Percentiles rank a stretch among this genome's conserved stretches.
Conservation (phyloP, 2,113 vertebrate species). For the mouse (Mus musculus) region DNA sequence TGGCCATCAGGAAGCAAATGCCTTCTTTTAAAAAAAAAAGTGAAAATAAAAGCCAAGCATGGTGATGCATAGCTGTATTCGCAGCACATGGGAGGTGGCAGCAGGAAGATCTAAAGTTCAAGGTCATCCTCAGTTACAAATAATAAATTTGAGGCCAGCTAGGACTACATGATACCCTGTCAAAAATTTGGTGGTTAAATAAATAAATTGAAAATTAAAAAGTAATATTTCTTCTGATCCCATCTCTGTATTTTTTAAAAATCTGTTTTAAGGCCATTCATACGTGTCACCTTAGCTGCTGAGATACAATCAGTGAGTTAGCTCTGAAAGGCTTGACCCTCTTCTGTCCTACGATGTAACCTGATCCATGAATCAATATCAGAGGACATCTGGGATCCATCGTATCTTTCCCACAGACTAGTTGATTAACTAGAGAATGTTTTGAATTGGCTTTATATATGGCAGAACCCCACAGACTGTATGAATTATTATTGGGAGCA, state of each 20-base stretch:
- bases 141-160: not conserved
- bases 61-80: not conserved
- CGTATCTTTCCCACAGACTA: constrained; percentile 83
- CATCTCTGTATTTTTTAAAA: constrained; percentile 77
- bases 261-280: constrained; percentile 74
- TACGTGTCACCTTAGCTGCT: constrained; percentile 71
- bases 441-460: constrained; percentile 83
- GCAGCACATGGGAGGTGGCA: not conserved
- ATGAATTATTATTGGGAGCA: constrained; percentile 81
- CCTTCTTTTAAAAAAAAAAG: constrained; percentile 34
- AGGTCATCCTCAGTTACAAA: not conserved
- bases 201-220: not conserved
- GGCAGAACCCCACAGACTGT: constrained; percentile 77
- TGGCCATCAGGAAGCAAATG: not conserved
- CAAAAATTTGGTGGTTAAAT: not conserved
- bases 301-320: constrained; percentile 79
- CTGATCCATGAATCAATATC: constrained; percentile 79
- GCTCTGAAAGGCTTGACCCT: constrained; percentile 78
- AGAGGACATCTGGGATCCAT: constrained; percentile 87
- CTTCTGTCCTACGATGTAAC: constrained; percentile 81
- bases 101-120: not conserved
- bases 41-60: not conserved
- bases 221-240: constrained; percentile 75
- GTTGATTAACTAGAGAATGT: constrained; percentile 84
- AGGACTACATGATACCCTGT: not conserved